These are phyloP conservation scores for Nothobranchius furzeri DNA, from an alignment of 2,113 vertebrate genomes.

Conservation along the genomic window DNA sequence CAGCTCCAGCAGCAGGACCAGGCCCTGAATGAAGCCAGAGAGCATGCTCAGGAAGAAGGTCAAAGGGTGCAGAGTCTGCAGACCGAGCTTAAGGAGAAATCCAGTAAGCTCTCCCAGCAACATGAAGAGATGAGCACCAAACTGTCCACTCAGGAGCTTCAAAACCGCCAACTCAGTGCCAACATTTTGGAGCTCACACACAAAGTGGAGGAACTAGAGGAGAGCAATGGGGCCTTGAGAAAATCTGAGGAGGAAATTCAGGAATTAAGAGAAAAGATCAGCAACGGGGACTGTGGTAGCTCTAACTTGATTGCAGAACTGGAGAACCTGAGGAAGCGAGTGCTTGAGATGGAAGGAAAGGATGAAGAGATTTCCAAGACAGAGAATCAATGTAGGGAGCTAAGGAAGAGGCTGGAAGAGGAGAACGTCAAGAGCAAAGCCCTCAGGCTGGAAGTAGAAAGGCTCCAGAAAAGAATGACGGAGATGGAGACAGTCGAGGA, in stretches of 20 bases:
- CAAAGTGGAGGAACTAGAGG: constrained; percentile 91
- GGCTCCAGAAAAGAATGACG: constrained; percentile 90
- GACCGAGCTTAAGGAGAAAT: constrained; percentile 88
- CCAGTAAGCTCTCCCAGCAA: constrained; percentile 85
- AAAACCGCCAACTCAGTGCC: constrained; percentile 86
- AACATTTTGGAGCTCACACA: constrained; percentile 84
- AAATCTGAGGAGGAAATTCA: constrained; percentile 92
- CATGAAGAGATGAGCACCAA: constrained; percentile 94
- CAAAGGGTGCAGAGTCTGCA: constrained; percentile 88
- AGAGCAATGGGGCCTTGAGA: constrained; percentile 85
- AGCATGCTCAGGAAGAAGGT: constrained; percentile 86
- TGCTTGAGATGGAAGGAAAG: constrained; percentile 97
- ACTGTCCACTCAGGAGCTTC: constrained; percentile 85
- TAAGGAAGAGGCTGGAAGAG: constrained; percentile 89
- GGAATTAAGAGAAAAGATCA: constrained; percentile 89
- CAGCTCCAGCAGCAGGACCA: constrained; percentile 90
- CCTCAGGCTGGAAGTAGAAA: constrained; percentile 90
- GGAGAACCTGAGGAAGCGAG: constrained; percentile 89
- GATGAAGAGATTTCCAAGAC: constrained; percentile 96
- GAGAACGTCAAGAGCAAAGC: constrained; percentile 89
- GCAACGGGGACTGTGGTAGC: constrained; percentile 89
- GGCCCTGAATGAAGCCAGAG: constrained; percentile 80
- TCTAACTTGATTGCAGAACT: constrained; percentile 91
- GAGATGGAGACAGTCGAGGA: constrained; percentile 92
- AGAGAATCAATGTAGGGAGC: constrained; percentile 88